A percentile compares a stretch with the other conserved stretches of the same genome.
Evolutionary conservation across 2,888 invertebrate species (phyloP).

Genomic region (Sthenelais limicola): DNA sequence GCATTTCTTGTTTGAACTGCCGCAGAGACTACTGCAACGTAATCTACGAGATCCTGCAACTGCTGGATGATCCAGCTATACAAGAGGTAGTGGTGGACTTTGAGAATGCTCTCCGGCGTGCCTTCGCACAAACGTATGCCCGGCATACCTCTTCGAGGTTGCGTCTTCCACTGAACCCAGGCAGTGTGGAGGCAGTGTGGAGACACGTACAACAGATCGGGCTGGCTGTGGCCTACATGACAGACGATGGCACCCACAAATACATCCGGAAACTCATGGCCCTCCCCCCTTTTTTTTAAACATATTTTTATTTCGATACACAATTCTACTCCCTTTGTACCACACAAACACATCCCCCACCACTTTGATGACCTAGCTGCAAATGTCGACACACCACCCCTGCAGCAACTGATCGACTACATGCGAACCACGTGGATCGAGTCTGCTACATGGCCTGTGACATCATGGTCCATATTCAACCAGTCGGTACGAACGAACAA

Average conservation of each 20-base stretch:
- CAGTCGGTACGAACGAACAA: slow-evolving; percentile 37
- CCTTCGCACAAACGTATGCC: neutral
- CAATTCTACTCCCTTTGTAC: too few relatives aligned
- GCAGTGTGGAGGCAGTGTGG: too few relatives aligned
- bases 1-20: slow-evolving; percentile 31
- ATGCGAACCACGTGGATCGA: neutral
- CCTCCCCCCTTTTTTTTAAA: too few relatives aligned
- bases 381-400: neutral
- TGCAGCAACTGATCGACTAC: neutral
- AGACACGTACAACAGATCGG: slow-evolving; percentile 1
- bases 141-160: too few relatives aligned
- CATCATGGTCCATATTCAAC: slow-evolving; percentile 10
- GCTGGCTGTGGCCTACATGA: neutral
- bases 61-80: too few relatives aligned
- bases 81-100: too few relatives aligned
- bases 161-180: too few relatives aligned
- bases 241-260: neutral
- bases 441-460: neutral
- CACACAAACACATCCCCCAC: too few relatives aligned
- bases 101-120: neutral
- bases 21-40: slow-evolving; percentile 43
- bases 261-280: neutral
- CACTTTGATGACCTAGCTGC: neutral
- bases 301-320: too few relatives aligned
- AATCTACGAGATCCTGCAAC: too few relatives aligned